These are phyloP conservation scores for Caenorhabditis sp. DNA, from an alignment of 2,888 invertebrate genomes.

Conservation along the genomic window DNA sequence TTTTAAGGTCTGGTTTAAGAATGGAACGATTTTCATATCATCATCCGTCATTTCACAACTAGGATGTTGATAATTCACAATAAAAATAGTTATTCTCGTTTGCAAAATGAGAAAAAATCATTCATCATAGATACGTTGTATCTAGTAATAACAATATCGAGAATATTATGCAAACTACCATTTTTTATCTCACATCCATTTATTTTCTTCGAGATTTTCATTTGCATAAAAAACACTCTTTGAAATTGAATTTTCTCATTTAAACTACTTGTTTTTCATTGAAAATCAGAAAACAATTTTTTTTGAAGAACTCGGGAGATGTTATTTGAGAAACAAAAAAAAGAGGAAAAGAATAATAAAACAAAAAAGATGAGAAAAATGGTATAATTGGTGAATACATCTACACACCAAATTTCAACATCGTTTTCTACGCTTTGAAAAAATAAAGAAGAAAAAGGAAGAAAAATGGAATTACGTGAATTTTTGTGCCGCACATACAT, in stretches of 20 bases:
- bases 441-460: not conserved
- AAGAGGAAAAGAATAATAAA: too few species aligned
- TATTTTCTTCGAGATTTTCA: not conserved
- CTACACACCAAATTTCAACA: too few species aligned
- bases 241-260: conserved; percentile 7
- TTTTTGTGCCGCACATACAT: not conserved
- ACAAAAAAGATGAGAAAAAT: not conserved
- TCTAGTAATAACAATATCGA: not conserved
- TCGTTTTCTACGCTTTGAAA: not conserved
- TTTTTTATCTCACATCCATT: conserved; percentile 10
- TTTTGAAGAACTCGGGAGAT: too few species aligned
- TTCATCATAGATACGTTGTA: not conserved
- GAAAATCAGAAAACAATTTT: not conserved
- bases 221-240: conserved; percentile 1
- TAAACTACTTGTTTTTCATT: not conserved
- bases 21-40: too few species aligned
- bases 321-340: too few species aligned
- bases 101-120: conserved; percentile 8
- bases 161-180: conserved; percentile 10
- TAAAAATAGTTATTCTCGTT: too few species aligned
- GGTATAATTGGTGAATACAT: not conserved
- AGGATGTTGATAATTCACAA: too few species aligned
- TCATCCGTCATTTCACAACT: too few species aligned
- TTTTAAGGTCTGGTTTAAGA: too few species aligned
- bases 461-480: conserved; percentile 10